Base-by-base conservation (phyloP, 2,797 vertebrate species). In the Sebastes itinus region DNA sequence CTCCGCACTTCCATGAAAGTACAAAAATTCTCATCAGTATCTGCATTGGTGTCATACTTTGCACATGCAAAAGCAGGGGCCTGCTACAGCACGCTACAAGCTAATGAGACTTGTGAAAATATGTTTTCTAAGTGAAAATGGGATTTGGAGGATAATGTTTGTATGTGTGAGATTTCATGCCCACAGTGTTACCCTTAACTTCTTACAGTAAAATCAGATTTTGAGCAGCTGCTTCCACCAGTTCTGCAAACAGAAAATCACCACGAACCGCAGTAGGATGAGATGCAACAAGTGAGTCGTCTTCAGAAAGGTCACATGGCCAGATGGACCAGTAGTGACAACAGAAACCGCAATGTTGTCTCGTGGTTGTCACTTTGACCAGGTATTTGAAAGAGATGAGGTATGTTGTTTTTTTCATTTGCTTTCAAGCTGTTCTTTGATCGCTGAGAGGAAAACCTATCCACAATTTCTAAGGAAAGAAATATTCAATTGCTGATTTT, bases 271-370 rank as follows among this genome's bases (percentile, higher is more conserved):
- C 59, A 58, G 35, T 10, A 13, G 27, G 42, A 73, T 63, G 13
- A 73, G 70, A 56, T 63, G 60, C 59, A 71, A 84, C 72, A 80
- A 72, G 58, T 79, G 28, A 68, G 7, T 66, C 38, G 25, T 20
- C 42, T 54, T 0, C 52, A 10, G 63, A 58, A 81, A 72, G 63
- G 63, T 70, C 64, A 65, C 42, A 16, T 16, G 52, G 23, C 28
- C 62, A 38, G 35, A 78, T 75, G 49, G 68, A 72, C 38, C 56
- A 22, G 59, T 76, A 11, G 62, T 30, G 72, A 85, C 71, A 83
- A 72, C 58, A 66, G 20, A 72, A 62, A 54, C 65, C 0, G 1
- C n/a, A 62, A 13, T 30, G n/a, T 25, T 55, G 28, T 83, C 28
- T 42, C 9, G 12, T 61, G 60, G 54, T 52, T 67, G 73, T 67